These are phyloP conservation scores for Molanna angustata DNA, from an alignment of 2,888 invertebrate genomes.

Conservation along the genomic window DNA sequence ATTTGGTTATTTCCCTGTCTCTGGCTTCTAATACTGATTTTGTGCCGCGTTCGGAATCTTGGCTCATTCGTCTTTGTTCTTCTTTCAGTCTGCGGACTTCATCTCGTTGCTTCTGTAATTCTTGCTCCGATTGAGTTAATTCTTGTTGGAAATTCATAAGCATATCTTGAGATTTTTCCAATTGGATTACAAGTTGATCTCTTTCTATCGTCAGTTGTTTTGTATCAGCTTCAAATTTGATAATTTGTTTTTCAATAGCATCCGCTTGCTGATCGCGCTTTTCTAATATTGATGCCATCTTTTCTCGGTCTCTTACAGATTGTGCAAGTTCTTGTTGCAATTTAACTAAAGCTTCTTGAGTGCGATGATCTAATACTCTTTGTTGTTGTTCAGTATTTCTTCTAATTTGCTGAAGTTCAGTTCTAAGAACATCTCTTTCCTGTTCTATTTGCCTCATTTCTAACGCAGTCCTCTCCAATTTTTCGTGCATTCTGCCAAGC, in stretches of 20 bases:
- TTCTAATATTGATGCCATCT: conserved; percentile 73
- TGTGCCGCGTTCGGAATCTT: conserved; percentile 67
- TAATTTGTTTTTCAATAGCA: conserved; percentile 81
- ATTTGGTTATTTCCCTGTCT: conserved; percentile 66
- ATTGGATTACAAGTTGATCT: conserved; percentile 82
- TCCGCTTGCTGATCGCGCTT: conserved; percentile 77
- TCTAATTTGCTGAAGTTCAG: conserved; percentile 65
- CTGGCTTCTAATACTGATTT: conserved; percentile 69
- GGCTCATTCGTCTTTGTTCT: conserved; percentile 67
- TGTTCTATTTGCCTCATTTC: conserved; percentile 70
- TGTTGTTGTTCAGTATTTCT: conserved; percentile 63
- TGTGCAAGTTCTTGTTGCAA: conserved; percentile 72
- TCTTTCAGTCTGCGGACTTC: conserved; percentile 73
- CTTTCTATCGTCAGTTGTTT: conserved; percentile 82
- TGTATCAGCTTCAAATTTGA: conserved; percentile 80
- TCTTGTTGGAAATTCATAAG: conserved; percentile 91
- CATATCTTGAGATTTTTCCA: conserved; percentile 92
- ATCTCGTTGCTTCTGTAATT: conserved; percentile 75
- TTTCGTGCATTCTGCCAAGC: conserved; percentile 75
- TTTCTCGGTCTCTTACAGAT: conserved; percentile 70
- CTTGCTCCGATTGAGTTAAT: conserved; percentile 77
- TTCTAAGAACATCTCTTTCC: conserved; percentile 69
- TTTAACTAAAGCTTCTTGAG: conserved; percentile 70
- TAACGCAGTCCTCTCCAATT: conserved; percentile 69
- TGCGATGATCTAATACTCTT: conserved; percentile 62